Evolutionary conservation across 2,797 vertebrate species (phyloP), one percentile per base, ranked within the genome.

Genomic region (Parambassis ranga): DNA sequence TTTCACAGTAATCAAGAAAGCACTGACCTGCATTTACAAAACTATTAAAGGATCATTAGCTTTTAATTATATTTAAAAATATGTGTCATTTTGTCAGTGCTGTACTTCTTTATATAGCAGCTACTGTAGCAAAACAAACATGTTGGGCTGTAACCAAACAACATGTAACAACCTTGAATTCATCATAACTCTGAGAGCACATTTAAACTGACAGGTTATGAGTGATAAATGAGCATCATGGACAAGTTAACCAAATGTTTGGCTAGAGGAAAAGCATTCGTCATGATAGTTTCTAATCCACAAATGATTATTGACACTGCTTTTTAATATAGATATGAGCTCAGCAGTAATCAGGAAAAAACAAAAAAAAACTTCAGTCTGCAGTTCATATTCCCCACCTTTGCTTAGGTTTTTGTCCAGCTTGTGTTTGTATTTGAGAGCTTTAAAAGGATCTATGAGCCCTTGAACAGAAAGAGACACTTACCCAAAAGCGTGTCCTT

Each of bases 171-270:
- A 71, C 65, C 51, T 60, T 58, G 48, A 36, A 65, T 69, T 59
- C 64, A 56, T 84, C 70, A 77, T 35, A 42, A 59, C 32, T 44
- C 30, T 22, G 48, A 49, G 66, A 69, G 69, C 42, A 80, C 62
- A 83, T 80, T 75, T 70, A 71, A 83, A 69, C 36, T 5, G 39
- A 78, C 75, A 76, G 68, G 60, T 72, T 60, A 77, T 84, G 81
- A 77, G 89, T 82, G 72, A 79, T 84, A 60, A 66, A 85, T 57
- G 60, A 67, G 66, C 56, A 44, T 52, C 60, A 76, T 48, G 68
- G 66, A 80, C 47, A 30, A 61, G 59, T 73, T 71, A 71, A 83
- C 65, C 78, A 74, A 73, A 42, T 42, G 41, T 78, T 67, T 68
- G 62, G 64, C 75, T 57, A n/a, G 47, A 65, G 61, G 70, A 49